These are phyloP conservation scores for Eretmocerus hayati DNA, from an alignment of 2,888 invertebrate species.

Conservation along the genomic window DNA sequence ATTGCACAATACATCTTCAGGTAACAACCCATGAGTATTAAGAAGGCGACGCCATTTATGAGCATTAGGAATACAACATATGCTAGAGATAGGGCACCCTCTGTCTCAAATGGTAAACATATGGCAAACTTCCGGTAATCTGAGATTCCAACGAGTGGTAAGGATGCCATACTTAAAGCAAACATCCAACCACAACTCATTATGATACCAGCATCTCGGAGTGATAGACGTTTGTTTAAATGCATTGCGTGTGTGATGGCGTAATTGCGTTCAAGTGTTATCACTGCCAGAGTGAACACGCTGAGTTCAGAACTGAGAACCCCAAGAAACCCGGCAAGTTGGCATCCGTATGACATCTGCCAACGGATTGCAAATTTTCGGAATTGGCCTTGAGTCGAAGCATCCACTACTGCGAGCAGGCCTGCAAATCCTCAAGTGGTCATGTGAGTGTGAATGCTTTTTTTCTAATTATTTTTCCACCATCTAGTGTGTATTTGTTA, in stretches of 20 bases:
- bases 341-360: constrained; percentile 93
- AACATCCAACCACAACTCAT: constrained; percentile 93
- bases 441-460: too few relatives aligned
- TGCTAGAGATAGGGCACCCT: constrained; percentile 66
- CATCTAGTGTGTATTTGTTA: too few relatives aligned
- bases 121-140: constrained; percentile 96
- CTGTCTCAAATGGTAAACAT: constrained; percentile 91
- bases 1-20: constrained; percentile 97
- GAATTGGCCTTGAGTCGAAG: constrained; percentile 91
- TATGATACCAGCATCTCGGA: constrained; percentile 84
- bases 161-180: constrained; percentile 74
- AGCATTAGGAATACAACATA: constrained; percentile 88
- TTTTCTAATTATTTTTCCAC: too few relatives aligned
- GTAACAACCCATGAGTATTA: constrained; percentile 92
- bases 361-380: constrained; percentile 93
- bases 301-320: constrained; percentile 90
- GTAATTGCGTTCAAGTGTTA: constrained; percentile 91
- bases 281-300: constrained; percentile 92
- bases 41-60: constrained; percentile 88
- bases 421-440: constrained; percentile 60
- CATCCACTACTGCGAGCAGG: constrained; percentile 90
- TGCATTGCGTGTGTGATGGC: constrained; percentile 98
- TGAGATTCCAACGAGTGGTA: constrained; percentile 86
- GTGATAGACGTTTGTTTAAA: constrained; percentile 84
- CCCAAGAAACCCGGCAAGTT: constrained; percentile 89